Evolutionary conservation across 1,140 invertebrate genomes (phyloP), one percentile per base, ranked within the genome.

Genomic region (Diorhabda carinulata): DNA sequence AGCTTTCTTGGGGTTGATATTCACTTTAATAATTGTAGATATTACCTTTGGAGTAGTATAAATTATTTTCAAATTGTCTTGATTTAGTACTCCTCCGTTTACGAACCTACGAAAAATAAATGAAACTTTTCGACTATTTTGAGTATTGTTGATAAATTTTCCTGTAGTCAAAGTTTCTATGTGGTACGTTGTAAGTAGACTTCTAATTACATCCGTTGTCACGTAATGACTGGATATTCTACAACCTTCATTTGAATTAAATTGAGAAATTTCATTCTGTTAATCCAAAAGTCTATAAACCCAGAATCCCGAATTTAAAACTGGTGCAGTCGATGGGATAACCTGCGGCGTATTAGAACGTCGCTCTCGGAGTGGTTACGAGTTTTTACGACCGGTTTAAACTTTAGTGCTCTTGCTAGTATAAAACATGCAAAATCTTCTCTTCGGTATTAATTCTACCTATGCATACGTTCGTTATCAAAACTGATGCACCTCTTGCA

Each of bases 371-470:
- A 56, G 61, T 61, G 66, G 57, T 68, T 59, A 43, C 45, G 66
- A 43, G 44, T 56, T 68, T 74, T 74, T 72, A 74, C 72, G 66
- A 69, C 71, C 68, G 70, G 71, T 74, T 74, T 72, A 74, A 70
- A 67, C 72, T 74, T 74, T 74, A 74, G 69, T 68, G 70, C 73
- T 67, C 65, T 62, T 68, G 67, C 60, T 71, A 70, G 71, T 74
- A 72, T 71, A 74, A 74, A 74, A 74, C 67, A 52, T 72, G 71
- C 66, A 66, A 74, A 74, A 72, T 72, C 69, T 68, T 74, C 66
- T 61, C 73, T 74, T 69, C 71, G 68, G 25, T 74, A 72, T 74
- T 72, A 74, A 74, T 74, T 71, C 72, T 74, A 72, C 67, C 70
- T 65, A 64, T 72, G 73, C 73, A 70, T 67, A 73, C 72, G 70